These are phyloP conservation scores for Goniozus legneri DNA, from an alignment of 1,140 invertebrate genomes.

Conservation along the genomic window DNA sequence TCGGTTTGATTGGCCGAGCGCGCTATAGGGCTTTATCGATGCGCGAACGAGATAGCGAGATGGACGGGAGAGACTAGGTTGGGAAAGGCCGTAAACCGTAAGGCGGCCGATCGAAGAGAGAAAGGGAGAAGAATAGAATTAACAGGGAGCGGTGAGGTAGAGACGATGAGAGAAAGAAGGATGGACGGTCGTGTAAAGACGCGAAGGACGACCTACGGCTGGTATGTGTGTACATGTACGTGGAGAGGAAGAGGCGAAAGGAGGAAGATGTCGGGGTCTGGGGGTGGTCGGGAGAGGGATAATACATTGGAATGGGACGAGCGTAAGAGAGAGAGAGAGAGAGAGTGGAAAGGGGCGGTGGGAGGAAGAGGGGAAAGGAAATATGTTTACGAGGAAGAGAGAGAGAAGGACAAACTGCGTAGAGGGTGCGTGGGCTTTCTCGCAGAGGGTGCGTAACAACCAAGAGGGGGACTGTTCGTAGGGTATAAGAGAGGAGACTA, in stretches of 20 bases:
- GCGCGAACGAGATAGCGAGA: conserved; percentile 13
- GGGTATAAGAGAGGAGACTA: conserved; percentile 19
- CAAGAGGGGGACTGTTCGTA: conserved; percentile 15
- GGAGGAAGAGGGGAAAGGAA: background rate
- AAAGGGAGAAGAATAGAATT: background rate
- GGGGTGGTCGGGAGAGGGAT: background rate
- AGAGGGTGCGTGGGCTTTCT: conserved; percentile 32
- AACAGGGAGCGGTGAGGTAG: background rate
- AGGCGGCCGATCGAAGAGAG: background rate
- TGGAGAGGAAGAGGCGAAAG: background rate
- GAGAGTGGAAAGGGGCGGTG: background rate
- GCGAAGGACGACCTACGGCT: background rate
- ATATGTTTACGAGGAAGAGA: background rate
- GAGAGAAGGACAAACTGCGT: conserved; percentile 3
- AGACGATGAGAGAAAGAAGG: background rate
- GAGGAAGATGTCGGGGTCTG: background rate
- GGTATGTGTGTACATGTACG: background rate
- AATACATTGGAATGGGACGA: conserved; percentile 1
- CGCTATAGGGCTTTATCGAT: conserved; percentile 28
- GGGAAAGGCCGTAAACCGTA: background rate
- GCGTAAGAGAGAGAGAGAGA: conserved; percentile 1
- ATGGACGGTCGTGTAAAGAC: background rate
- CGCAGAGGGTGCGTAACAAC: conserved; percentile 33
- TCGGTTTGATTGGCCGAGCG: conserved; percentile 36
- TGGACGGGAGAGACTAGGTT: background rate